These are phyloP conservation scores for Cetoscarus ocellatus DNA, from an alignment of 2,797 vertebrate genomes.

Conservation along the genomic window DNA sequence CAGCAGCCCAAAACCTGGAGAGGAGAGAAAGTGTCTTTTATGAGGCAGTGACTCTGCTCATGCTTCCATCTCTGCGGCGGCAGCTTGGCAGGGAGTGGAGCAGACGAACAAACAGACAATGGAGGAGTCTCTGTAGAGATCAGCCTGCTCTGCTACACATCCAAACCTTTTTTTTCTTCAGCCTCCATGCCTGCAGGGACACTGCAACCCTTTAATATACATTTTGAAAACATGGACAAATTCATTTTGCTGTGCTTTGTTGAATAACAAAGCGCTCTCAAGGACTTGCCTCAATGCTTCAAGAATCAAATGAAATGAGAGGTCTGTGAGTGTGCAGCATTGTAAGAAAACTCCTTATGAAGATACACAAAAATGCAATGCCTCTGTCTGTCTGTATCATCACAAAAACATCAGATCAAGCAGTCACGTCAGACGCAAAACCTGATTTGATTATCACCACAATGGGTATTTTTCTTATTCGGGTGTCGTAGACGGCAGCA, in stretches of 20 bases:
- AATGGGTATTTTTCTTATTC: constrained; percentile 44
- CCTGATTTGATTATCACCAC: constrained; percentile 61
- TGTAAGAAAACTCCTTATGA: constrained; percentile 38
- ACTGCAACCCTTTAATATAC: constrained; percentile 46
- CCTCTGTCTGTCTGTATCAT: constrained; percentile 35
- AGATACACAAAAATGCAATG: constrained; percentile 44
- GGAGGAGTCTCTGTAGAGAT: constrained; percentile 65
- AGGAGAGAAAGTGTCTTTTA: constrained; percentile 69
- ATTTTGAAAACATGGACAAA: constrained; percentile 49
- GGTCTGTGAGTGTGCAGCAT: constrained; percentile 10
- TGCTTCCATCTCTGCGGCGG: constrained; percentile 59
- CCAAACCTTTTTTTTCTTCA: constrained; percentile 29
- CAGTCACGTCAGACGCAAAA: constrained; percentile 54
- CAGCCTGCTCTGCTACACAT: constrained; percentile 48
- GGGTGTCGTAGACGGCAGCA: constrained; percentile 31
- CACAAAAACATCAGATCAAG: constrained; percentile 58
- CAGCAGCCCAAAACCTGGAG: constrained; percentile 71
- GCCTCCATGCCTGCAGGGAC: constrained; percentile 47
- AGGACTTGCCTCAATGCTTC: constrained; percentile 36
- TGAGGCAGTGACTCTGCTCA: constrained; percentile 61
- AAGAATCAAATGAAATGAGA: constrained; percentile 57
- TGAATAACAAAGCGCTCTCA: constrained; percentile 47
- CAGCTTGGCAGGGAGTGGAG: constrained; percentile 62
- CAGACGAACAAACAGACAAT: constrained; percentile 71
- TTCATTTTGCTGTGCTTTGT: constrained; percentile 54